Evolutionary conservation across 2,888 invertebrate genomes (phyloP).

Genomic region (Erebia palarica): DNA sequence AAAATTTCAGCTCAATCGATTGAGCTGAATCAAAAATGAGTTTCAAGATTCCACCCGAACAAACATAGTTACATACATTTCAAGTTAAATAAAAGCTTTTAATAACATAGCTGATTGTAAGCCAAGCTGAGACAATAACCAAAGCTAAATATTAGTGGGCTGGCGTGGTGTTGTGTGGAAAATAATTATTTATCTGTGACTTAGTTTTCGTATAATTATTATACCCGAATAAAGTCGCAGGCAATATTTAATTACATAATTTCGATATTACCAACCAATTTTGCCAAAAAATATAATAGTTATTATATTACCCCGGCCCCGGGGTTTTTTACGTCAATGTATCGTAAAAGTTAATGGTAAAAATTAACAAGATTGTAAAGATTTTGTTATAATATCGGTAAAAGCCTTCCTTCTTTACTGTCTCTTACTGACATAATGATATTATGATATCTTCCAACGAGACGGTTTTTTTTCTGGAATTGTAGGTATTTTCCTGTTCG

Average conservation of each 20-base stretch:
- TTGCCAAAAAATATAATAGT: not conserved
- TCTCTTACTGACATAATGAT: not conserved
- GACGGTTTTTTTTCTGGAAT: not conserved
- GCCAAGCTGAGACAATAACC: too few species aligned
- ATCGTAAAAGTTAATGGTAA: constrained; percentile 20
- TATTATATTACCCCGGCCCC: constrained; percentile 1
- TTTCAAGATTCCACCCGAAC: too few species aligned
- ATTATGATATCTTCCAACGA: not conserved
- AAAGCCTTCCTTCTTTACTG: constrained; percentile 18
- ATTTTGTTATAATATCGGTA: constrained; percentile 23
- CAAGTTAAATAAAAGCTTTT: too few species aligned
- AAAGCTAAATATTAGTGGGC: too few species aligned
- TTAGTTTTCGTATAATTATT: too few species aligned
- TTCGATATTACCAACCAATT: not conserved
- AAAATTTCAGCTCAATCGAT: too few species aligned
- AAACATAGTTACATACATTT: too few species aligned
- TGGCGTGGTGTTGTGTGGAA: too few species aligned
- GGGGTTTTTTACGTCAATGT: not conserved
- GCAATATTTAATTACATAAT: not conserved
- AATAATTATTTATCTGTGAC: too few species aligned
- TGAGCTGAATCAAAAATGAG: too few species aligned
- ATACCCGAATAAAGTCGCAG: not conserved
- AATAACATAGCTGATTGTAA: too few species aligned
- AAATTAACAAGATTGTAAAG: constrained; percentile 22
- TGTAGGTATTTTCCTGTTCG: not conserved